These are phyloP conservation scores for Tachina fera DNA, from an alignment of 2,888 invertebrate species.

Conservation along the genomic window DNA sequence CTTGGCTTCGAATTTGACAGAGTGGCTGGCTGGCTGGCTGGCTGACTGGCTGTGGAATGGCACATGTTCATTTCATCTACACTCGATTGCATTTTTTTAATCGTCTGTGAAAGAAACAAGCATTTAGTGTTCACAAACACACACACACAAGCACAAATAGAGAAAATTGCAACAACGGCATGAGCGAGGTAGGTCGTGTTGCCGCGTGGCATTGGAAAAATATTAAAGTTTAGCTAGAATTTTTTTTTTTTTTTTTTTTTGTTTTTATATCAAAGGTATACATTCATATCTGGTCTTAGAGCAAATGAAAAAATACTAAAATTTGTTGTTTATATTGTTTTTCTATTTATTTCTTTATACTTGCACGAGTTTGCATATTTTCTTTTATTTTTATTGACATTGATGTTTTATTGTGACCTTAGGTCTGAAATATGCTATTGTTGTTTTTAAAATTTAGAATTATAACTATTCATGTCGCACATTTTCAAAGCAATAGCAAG, in stretches of 20 bases:
- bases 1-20: slow-evolving; percentile 53
- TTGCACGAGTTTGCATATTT: slow-evolving; percentile 2
- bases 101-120: slow-evolving; percentile 49
- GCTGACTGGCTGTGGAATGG: slow-evolving; percentile 39
- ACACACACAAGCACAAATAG: neutral
- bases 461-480: too few relatives aligned
- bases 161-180: slow-evolving; percentile 30
- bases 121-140: neutral
- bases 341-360: slow-evolving; percentile 15
- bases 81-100: slow-evolving; percentile 67
- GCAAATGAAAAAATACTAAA: slow-evolving; percentile 7
- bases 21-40: slow-evolving; percentile 33
- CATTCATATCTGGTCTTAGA: slow-evolving; percentile 13
- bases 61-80: slow-evolving; percentile 70
- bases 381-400: slow-evolving; percentile 50
- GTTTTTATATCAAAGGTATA: slow-evolving; percentile 46
- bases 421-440: slow-evolving; percentile 47
- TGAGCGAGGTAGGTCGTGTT: slow-evolving; percentile 71
- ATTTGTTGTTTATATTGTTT: slow-evolving; percentile 26
- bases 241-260: slow-evolving; percentile 20
- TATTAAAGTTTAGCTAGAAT: slow-evolving; percentile 32
- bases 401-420: slow-evolving; percentile 56
- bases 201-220: slow-evolving; percentile 67
- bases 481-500: slow-evolving; percentile 20
- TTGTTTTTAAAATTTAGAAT: slow-evolving; percentile 36